Percentiles rank a stretch among this genome's conserved stretches.
phyloP scores from a whole-genome alignment of 2,797 vertebrate species.

The Enteromius argenteus region DNA sequence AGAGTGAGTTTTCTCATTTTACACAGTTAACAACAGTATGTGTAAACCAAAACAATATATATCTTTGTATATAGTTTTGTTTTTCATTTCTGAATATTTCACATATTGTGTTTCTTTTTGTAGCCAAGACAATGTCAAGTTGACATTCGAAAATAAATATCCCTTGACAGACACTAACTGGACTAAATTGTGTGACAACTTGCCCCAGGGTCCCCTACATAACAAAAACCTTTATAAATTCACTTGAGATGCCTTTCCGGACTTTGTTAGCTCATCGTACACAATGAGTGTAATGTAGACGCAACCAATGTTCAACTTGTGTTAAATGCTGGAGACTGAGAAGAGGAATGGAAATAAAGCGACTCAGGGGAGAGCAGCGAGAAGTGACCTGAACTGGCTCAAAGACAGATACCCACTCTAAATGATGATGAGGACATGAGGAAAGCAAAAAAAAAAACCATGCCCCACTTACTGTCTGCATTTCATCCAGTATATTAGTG shows the following conservation, averaged over 20 bases:
- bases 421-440: slow-evolving; percentile 37
- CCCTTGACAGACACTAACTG: not conserved
- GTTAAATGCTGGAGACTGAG: slow-evolving; percentile 31
- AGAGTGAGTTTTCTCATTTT: not conserved
- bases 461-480: slow-evolving; percentile 15
- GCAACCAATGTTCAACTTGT: slow-evolving; percentile 25
- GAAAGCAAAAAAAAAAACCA: not conserved
- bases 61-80: too few species aligned
- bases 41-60: not conserved
- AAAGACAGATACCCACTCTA: slow-evolving; percentile 43
- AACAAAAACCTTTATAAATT: slow-evolving; percentile 8
- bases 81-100: not conserved
- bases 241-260: not conserved
- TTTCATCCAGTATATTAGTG: slow-evolving; percentile 25
- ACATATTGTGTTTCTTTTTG: not conserved
- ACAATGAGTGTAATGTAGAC: slow-evolving; percentile 2
- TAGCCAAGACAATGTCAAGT: not conserved
- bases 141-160: not conserved
- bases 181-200: slow-evolving; percentile 7
- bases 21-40: not conserved
- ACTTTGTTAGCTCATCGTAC: slow-evolving; percentile 1
- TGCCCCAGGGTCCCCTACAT: not conserved
- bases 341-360: slow-evolving; percentile 27
- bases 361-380: slow-evolving; percentile 21
- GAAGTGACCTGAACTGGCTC: slow-evolving; percentile 45